A percentile compares a stretch with the other conserved stretches of the same genome.
These are phyloP conservation scores for Lordiphosa clarofinis DNA, from an alignment of 1,140 invertebrate species.

Conservation along the genomic window DNA sequence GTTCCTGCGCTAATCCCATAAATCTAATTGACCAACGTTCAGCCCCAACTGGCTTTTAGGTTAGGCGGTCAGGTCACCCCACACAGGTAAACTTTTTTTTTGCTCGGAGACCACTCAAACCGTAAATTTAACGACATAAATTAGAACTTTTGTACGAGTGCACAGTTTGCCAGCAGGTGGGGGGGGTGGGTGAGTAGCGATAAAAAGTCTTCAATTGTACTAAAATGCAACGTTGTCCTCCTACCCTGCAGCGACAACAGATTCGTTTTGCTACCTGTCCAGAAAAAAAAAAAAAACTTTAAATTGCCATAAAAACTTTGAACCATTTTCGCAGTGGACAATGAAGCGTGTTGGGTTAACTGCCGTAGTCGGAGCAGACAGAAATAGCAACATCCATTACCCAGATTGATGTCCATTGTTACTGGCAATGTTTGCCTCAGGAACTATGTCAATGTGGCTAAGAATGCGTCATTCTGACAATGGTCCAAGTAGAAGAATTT, in stretches of 20 bases:
- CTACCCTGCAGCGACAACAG: slow-evolving; percentile 31
- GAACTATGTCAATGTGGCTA: slow-evolving; percentile 41
- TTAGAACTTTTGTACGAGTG: slow-evolving; percentile 46
- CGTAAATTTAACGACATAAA: slow-evolving; percentile 54
- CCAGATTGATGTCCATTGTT: slow-evolving; percentile 45
- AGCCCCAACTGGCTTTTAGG: slow-evolving; percentile 49
- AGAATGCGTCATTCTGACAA: slow-evolving; percentile 9
- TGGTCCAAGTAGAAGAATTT: too few relatives aligned
- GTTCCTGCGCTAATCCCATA: slow-evolving; percentile 62
- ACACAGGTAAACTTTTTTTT: slow-evolving; percentile 30
- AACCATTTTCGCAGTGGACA: slow-evolving; percentile 22
- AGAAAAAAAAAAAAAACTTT: slow-evolving; percentile 36
- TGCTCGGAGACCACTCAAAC: slow-evolving; percentile 10
- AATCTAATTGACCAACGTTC: slow-evolving; percentile 60
- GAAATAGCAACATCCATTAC: slow-evolving; percentile 27
- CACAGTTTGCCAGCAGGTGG: slow-evolving; percentile 8
- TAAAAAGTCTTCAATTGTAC: slow-evolving; percentile 31
- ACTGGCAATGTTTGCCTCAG: slow-evolving; percentile 14
- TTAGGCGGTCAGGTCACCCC: slow-evolving; percentile 50
- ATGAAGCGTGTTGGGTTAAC: slow-evolving; percentile 36
- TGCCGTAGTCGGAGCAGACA: slow-evolving; percentile 7
- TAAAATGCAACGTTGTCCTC: slow-evolving; percentile 36
- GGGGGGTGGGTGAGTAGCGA: slow-evolving; percentile 14
- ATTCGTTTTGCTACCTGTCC: slow-evolving; percentile 26
- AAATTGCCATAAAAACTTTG: slow-evolving; percentile 57